Conservation (phyloP, 1,140 invertebrate genomes). For the Brachionus paranguensis region DNA sequence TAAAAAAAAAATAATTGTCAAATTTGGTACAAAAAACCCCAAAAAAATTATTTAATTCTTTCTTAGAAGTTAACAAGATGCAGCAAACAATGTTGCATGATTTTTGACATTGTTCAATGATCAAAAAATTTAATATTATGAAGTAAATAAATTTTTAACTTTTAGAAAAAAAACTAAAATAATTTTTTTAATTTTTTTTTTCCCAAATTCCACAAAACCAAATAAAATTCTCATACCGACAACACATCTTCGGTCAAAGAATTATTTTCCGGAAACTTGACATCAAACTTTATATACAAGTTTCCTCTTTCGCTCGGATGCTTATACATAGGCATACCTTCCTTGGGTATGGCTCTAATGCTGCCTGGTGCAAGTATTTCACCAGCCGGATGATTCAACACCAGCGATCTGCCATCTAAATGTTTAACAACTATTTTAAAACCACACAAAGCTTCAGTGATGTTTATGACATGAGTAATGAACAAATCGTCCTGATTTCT, state of each 20-base stretch:
- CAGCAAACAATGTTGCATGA: too few species aligned
- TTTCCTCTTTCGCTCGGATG: slow-evolving; percentile 87
- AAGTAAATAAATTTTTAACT: too few species aligned
- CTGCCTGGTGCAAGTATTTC: slow-evolving; percentile 40
- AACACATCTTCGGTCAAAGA: slow-evolving; percentile 57
- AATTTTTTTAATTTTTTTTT: background rate
- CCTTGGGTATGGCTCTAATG: slow-evolving; percentile 71
- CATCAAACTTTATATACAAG: slow-evolving; percentile 78
- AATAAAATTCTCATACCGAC: background rate
- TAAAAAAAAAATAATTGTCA: background rate
- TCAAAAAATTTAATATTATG: too few species aligned
- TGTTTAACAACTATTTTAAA: slow-evolving; percentile 83
- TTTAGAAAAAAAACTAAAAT: too few species aligned
- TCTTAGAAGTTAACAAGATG: too few species aligned
- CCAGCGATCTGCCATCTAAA: slow-evolving; percentile 77
- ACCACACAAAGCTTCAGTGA: slow-evolving; percentile 87
- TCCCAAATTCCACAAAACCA: background rate
- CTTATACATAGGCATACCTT: slow-evolving; percentile 89
- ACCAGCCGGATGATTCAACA: slow-evolving; percentile 74
- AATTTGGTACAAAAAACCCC: background rate
- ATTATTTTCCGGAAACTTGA: slow-evolving; percentile 74
- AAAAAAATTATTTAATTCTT: too few species aligned
- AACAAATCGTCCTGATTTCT: slow-evolving; percentile 76
- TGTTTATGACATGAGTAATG: slow-evolving; percentile 63
- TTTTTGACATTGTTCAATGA: too few species aligned